phyloP scores from a whole-genome alignment of 2,797 vertebrate genomes.

The Danio aesculapii region DNA sequence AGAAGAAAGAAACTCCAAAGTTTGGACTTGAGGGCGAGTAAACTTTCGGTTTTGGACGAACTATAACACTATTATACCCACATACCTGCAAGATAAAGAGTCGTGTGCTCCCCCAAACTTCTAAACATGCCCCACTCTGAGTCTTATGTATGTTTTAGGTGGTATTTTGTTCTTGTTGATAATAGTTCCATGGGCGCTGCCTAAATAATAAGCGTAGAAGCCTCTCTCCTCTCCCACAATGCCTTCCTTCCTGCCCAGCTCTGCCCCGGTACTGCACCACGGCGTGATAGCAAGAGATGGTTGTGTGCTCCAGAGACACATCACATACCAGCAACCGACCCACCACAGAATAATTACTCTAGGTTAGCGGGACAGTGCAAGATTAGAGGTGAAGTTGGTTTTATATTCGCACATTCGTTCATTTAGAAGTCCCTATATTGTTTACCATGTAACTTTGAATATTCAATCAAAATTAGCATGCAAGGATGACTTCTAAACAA shows the following conservation, averaged over 20 bases:
- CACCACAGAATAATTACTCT: conserved; percentile 84
- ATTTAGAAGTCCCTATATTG: too few species aligned
- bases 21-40: too few species aligned
- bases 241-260: conserved; percentile 64
- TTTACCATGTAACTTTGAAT: too few species aligned
- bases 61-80: too few species aligned
- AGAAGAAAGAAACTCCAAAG: too few species aligned
- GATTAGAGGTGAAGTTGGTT: too few species aligned
- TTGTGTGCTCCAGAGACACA: conserved; percentile 90
- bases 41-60: too few species aligned
- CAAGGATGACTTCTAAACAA: too few species aligned
- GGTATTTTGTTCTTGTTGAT: conserved; percentile 93
- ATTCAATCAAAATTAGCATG: too few species aligned
- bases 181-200: conserved; percentile 95
- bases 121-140: conserved; percentile 92
- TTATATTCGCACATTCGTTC: too few species aligned
- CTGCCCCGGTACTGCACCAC: conserved; percentile 87
- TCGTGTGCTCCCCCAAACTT: conserved; percentile 96
- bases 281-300: conserved; percentile 95
- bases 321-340: conserved; percentile 90
- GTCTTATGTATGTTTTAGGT: conserved; percentile 87
- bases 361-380: conserved; percentile 77
- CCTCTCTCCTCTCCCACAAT: conserved; percentile 76
- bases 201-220: conserved; percentile 91
- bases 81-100: conserved; percentile 92